phyloP scores from a whole-genome alignment of 2,797 vertebrate species.

The Tenualosa ilisha region DNA sequence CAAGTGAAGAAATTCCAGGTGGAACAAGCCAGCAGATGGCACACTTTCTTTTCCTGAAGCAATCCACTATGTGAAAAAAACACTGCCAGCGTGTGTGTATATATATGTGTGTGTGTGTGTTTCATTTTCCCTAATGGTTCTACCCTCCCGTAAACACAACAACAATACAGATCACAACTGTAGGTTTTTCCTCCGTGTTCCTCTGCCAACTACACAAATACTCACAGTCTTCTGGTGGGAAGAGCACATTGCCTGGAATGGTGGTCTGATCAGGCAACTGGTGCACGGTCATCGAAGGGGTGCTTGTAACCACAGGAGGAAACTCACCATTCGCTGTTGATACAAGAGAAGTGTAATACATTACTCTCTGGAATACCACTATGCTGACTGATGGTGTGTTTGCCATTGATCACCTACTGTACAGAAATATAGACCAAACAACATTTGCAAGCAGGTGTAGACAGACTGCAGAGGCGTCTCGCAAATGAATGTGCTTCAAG shows the following conservation, averaged over 20 bases:
- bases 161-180: background rate
- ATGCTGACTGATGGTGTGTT: background rate
- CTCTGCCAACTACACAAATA: constrained; percentile 27
- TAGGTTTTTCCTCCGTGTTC: constrained; percentile 1
- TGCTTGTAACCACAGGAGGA: constrained; percentile 66
- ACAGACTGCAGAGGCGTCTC: background rate
- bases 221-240: constrained; percentile 44
- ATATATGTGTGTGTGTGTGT: background rate
- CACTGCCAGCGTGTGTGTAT: background rate
- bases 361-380: background rate
- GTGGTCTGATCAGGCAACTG: constrained; percentile 49
- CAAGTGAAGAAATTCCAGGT: background rate
- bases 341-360: constrained; percentile 53
- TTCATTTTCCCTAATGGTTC: background rate
- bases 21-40: constrained; percentile 38
- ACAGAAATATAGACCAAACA: background rate
- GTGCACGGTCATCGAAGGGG: constrained; percentile 48
- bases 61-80: background rate
- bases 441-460: background rate
- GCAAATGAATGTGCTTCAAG: background rate
- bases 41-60: constrained; percentile 33
- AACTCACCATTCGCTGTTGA: constrained; percentile 77
- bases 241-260: constrained; percentile 45
- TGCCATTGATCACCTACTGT: background rate
- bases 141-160: background rate